Evolutionary conservation across 2,113 vertebrate species (phyloP).

Genomic region (Nipponia nippon): DNA sequence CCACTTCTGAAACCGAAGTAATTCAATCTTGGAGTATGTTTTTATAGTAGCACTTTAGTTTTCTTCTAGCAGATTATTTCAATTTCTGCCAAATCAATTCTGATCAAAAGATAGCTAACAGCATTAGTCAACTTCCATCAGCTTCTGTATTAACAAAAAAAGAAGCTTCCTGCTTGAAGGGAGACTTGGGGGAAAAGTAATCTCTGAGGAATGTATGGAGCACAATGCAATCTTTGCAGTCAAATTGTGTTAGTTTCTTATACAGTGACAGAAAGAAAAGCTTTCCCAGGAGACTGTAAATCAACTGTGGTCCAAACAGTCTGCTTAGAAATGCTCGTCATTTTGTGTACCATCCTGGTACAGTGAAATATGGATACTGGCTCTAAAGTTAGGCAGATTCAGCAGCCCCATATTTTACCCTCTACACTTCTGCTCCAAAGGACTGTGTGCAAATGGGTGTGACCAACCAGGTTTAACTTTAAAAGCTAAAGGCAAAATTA

Average conservation of each 20-base stretch:
- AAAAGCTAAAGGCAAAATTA: not conserved
- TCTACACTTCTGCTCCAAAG: not conserved
- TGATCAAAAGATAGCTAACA: not conserved
- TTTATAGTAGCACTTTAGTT: not conserved
- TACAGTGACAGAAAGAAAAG: not conserved
- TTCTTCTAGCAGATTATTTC: conserved; percentile 2
- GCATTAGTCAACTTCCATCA: not conserved
- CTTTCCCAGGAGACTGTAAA: not conserved
- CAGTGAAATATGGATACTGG: not conserved
- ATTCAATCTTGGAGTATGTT: not conserved
- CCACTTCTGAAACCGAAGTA: not conserved
- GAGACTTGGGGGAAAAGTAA: not conserved
- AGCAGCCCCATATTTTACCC: not conserved
- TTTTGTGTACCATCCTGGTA: not conserved
- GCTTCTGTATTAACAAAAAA: not conserved
- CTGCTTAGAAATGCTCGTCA: not conserved
- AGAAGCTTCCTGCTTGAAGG: not conserved
- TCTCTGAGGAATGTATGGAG: not conserved
- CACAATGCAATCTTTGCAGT: not conserved
- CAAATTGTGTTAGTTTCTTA: not conserved
- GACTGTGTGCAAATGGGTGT: not conserved
- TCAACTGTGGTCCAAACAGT: not conserved
- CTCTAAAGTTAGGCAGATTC: not conserved
- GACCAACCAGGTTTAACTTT: not conserved
- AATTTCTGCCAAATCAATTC: not conserved